These are phyloP conservation scores for Tiliacea citrago DNA, from an alignment of 2,888 invertebrate genomes.

Conservation along the genomic window DNA sequence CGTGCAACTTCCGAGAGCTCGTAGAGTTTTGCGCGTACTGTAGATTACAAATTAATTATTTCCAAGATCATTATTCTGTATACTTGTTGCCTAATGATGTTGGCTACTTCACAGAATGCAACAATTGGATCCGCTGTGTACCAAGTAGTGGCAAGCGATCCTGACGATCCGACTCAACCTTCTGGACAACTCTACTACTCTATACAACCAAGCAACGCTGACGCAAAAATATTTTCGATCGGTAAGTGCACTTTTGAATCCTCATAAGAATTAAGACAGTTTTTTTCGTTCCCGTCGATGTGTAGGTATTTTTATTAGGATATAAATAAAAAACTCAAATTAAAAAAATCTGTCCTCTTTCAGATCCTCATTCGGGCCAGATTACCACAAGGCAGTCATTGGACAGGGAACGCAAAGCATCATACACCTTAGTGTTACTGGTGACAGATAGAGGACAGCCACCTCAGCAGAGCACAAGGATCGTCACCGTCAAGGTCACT, in stretches of 20 bases:
- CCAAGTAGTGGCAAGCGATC: conserved; percentile 94
- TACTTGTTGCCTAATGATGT: background rate
- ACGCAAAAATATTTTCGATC: conserved; percentile 92
- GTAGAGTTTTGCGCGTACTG: too few species aligned
- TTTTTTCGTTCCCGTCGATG: background rate
- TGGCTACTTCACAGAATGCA: conserved; percentile 90
- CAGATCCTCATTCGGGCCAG: conserved; percentile 92
- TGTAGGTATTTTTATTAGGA: background rate
- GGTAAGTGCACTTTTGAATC: conserved; percentile 69
- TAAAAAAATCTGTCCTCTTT: conserved; percentile 19
- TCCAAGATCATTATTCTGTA: background rate
- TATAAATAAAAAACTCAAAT: background rate
- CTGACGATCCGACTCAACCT: conserved; percentile 94
- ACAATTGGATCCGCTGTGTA: conserved; percentile 94
- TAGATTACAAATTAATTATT: background rate
- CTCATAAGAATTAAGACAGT: background rate
- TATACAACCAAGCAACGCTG: conserved; percentile 93
- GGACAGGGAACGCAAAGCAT: conserved; percentile 94
- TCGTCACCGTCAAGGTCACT: conserved; percentile 92
- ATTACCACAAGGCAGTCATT: conserved; percentile 93
- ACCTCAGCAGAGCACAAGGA: conserved; percentile 93
- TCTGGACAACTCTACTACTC: conserved; percentile 94
- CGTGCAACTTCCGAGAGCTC: too few species aligned
- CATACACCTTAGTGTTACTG: conserved; percentile 94
- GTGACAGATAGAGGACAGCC: conserved; percentile 95